Base-by-base conservation (phyloP, 2,113 vertebrate species). In the Bagarius yarrelli region DNA sequence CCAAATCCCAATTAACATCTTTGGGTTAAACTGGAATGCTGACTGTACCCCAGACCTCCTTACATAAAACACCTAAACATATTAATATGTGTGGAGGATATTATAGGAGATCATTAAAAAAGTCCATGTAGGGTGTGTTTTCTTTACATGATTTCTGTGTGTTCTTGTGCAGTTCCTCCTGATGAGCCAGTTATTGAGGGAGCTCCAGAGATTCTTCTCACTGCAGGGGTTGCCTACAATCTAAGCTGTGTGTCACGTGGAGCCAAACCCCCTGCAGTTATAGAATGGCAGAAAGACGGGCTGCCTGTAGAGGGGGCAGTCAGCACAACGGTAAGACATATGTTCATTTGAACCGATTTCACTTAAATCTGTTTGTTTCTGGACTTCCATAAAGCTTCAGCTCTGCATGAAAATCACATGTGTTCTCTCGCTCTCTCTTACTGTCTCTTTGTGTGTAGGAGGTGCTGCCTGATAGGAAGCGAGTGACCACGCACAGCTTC, bases 141-240 rank as follows among this genome's bases (percentile, higher is more conserved):
- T 59, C 52, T 50, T 56, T 57, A 36, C n/a, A 23, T 81, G 63
- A 55, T 64, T 18, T 40, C n/a, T 57, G 4, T 53, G 21, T 77
- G n/a, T 85, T 66, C 25, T 80, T 21, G 3, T 76, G 60, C 84
- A 93, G 93, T 94, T 71, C 97, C 97, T 59, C 96, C 97, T 0
- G 96, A 97, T 55, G 95, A 98, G 81, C 96, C 95, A 0, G 92
- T 92, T 84, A 98, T 98, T 0, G 95, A 96, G 0, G 95, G 95
- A 0, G 94, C 94, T 73, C 95, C 95, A 0, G 95, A 97, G 86
- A 94, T 98, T 75, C 85, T 97, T 82, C 94, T 98, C 81, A 94
- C 94, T 0, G 97, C 96, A 0, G 96, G 96, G 72, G 94, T 91
- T 0, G 94, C 95, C 0, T 93, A 95, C 90, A 98, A 98, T 91